Evolutionary conservation across 2,113 vertebrate genomes (phyloP), one percentile per base, ranked within the genome.

Genomic region (Chamaea fasciata): DNA sequence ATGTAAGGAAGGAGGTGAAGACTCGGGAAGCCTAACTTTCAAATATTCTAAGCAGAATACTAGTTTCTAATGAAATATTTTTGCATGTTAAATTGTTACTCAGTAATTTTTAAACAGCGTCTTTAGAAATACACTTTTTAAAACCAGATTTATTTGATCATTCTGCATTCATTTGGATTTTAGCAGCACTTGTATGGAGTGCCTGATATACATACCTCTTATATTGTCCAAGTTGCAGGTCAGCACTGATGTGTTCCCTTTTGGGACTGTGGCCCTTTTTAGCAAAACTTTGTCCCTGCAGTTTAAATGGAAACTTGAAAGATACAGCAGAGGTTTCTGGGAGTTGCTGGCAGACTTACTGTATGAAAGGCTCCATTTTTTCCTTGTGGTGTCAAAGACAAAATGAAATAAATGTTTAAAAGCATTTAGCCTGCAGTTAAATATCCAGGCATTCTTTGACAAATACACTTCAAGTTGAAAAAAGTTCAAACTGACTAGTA

Each of bases 401-500:
- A 93, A 78, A 83, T 22, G 7, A 86, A 98, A 94, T 70, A 97
- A 83, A 35, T 93, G 92, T 85, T 95, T 98, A 55, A 99, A 94
- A 92, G 74, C 86, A 9, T 83, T 79, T 57, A 98, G 87, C 10
- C 85, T 96, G 53, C 97, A 97, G 71, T 98, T 98, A 97, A 98
- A 98, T 46, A 68, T 93, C 98, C 98, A 98, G 37, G 46, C 95
- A 67, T 98, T 98, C 35, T 87, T 95, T 50, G 82, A 83, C 78
- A 98, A 85, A 80, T 92, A 83, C 28, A 98, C 97, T 65, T 98
- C 83, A 14, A 97, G 78, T 14, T 92, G 98, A 55, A 99, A 96
- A 70, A 97, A 95, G 74, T 96, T 97, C 46, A 98, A 76, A 33
- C 96, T 98, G 47, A 98, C 69, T 89, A 97, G 63, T 63, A 96